Conservation (phyloP, 1,140 invertebrate genomes). For the Panulirus ornatus region DNA sequence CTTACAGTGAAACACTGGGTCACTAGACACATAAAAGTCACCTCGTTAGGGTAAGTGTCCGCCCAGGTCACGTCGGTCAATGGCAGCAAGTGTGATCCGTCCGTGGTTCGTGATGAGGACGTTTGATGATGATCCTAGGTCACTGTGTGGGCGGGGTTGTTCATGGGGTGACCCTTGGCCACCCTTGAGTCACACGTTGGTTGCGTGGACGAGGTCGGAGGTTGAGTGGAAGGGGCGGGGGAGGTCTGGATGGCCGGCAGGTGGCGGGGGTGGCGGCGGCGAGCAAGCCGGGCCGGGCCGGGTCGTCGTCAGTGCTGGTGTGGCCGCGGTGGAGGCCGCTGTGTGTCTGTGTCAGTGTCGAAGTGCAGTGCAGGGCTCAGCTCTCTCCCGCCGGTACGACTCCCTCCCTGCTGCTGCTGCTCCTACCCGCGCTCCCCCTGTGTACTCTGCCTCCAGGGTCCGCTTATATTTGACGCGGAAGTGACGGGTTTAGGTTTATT, state of each 20-base stretch:
- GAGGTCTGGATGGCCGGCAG: neutral
- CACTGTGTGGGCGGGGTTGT: slow-evolving; percentile 9
- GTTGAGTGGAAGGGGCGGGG: neutral
- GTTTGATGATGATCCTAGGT: neutral
- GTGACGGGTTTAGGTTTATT: too few relatives aligned
- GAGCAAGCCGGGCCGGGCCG: neutral
- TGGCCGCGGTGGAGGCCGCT: slow-evolving; percentile 56
- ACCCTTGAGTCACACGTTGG: neutral
- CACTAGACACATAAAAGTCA: too few relatives aligned
- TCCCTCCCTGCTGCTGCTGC: neutral
- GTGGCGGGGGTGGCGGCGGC: slow-evolving; percentile 20
- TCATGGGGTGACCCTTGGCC: neutral
- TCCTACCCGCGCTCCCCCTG: too few relatives aligned
- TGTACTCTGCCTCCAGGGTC: too few relatives aligned
- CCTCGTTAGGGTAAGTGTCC: too few relatives aligned
- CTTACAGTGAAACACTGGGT: too few relatives aligned
- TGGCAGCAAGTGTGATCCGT: too few relatives aligned
- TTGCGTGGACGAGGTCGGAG: slow-evolving; percentile 19
- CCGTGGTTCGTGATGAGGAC: neutral
- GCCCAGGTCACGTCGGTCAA: too few relatives aligned
- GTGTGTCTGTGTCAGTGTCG: slow-evolving; percentile 52
- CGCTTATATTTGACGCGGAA: too few relatives aligned
- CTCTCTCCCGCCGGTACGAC: slow-evolving; percentile 41
- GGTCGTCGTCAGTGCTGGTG: slow-evolving; percentile 57
- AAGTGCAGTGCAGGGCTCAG: slow-evolving; percentile 43